Conservation (phyloP, 1,140 invertebrate genomes). For the Plutomurus gul region DNA sequence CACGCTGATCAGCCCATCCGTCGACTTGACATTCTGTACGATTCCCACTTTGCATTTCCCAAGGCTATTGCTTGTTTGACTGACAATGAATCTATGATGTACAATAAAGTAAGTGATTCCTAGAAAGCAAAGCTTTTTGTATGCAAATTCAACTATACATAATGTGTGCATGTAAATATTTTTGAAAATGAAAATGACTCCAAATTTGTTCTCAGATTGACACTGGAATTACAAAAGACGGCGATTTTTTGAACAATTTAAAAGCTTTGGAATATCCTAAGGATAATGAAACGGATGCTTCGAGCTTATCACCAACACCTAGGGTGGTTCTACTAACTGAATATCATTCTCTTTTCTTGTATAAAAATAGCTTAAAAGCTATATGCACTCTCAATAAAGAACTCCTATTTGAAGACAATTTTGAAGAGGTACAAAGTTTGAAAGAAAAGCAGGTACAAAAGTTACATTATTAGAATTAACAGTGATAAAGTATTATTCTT, state of each 20-base stretch:
- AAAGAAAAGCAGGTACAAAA: background rate
- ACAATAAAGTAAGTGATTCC: slow-evolving; percentile 43
- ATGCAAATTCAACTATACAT: background rate
- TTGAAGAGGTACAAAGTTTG: slow-evolving; percentile 64
- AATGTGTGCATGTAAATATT: background rate
- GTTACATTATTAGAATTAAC: background rate
- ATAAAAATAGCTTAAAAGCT: slow-evolving; percentile 79
- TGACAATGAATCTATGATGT: slow-evolving; percentile 44
- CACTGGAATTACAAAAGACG: slow-evolving; percentile 34
- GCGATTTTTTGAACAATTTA: slow-evolving; percentile 53
- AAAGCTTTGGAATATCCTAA: slow-evolving; percentile 54
- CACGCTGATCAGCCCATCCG: slow-evolving; percentile 32
- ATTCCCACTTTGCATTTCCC: slow-evolving; percentile 31
- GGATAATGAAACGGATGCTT: slow-evolving; percentile 56
- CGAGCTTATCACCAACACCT: slow-evolving; percentile 59
- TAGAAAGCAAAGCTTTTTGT: background rate
- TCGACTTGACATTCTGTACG: slow-evolving; percentile 40
- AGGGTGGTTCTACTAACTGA: slow-evolving; percentile 82
- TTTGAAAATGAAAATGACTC: background rate
- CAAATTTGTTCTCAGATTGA: background rate
- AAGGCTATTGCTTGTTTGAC: slow-evolving; percentile 45
- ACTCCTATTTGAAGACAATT: slow-evolving; percentile 83
- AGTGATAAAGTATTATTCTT: background rate
- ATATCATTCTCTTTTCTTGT: slow-evolving; percentile 86
- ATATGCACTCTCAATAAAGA: slow-evolving; percentile 85